A percentile compares a stretch with the other conserved stretches of the same genome.
Conservation (phyloP, 1,140 invertebrate species). For the Oppia nitens region DNA sequence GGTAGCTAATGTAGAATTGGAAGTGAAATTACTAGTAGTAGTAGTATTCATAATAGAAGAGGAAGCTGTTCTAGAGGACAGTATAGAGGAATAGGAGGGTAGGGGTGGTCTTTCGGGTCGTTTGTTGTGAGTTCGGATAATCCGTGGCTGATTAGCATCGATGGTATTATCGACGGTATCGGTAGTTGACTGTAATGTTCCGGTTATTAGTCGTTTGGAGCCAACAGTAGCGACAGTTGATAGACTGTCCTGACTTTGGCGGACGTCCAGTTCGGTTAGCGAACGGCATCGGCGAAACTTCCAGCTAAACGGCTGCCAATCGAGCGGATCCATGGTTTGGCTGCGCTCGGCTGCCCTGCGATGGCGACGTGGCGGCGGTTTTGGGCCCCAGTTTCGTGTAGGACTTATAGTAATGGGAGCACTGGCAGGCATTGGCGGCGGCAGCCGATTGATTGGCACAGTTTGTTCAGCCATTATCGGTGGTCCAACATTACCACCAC, state of each 20-base stretch:
- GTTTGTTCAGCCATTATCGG: neutral
- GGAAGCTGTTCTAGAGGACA: neutral
- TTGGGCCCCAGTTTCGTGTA: neutral
- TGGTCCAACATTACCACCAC: neutral
- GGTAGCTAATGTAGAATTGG: too few species aligned
- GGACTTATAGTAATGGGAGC: neutral
- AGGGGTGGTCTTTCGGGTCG: neutral
- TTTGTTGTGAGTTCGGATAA: too few species aligned
- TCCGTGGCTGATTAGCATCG: too few species aligned
- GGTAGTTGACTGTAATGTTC: too few species aligned
- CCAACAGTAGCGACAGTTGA: too few species aligned
- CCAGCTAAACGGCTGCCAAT: slow-evolving; percentile 14
- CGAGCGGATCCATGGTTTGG: slow-evolving; percentile 2
- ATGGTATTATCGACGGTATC: too few species aligned
- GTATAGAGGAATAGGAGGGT: neutral
- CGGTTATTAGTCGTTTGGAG: too few species aligned
- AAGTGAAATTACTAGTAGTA: too few species aligned
- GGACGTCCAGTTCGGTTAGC: slow-evolving; percentile 10
- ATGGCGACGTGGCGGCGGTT: neutral
- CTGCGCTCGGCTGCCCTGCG: neutral
- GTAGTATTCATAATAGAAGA: neutral
- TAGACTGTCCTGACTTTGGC: neutral
- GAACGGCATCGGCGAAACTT: slow-evolving; percentile 12
- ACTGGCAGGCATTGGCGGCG: neutral
- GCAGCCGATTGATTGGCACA: neutral